Evolutionary conservation across 2,113 vertebrate species (phyloP), one percentile per base, ranked within the genome.

Genomic region (Fregata magnificens): DNA sequence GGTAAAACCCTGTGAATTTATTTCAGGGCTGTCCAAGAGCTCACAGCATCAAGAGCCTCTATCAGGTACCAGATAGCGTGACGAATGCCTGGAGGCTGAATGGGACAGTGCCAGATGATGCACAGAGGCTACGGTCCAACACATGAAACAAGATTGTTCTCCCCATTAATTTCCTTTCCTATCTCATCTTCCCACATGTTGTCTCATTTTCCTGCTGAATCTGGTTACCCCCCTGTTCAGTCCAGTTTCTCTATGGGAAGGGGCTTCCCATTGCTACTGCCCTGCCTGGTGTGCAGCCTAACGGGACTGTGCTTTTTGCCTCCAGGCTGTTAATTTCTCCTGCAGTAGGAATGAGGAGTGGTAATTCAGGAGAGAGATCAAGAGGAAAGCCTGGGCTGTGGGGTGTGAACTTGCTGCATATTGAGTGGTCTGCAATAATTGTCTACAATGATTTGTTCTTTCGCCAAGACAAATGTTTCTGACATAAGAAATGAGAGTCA

Each of bases 91-190:
- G 79, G 71, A 73, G 56, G 52, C 67, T 83, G 55, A 83, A 59
- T 0, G 2, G 55, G 36, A 45, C 7, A 32, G n/a, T 20, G 52
- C 16, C 63, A 89, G 69, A 45, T 0, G 0, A 53, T 31, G 55
- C 42, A 42, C 10, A 40, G 45, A 92, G 40, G 72, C 65, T 55
- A 2, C 2, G 2, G 50, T 80, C 59, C 67, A 66, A 59, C 38
- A 63, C 3, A 2, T 12, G 50, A 93, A 93, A 92, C 70, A 47
- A 69, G 79, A 80, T 73, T 59, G 22, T 70, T 73, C 63, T 40
- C 45, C 40, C 18, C 42, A 17, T 86, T 90, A 63, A 80, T 90
- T 92, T 81, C 25, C 32, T 77, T 45, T 71, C 55, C 76, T 92
- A 92, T 86, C 90, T 90, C 11, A 2, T 71, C 42, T 88, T 73